phyloP scores from a whole-genome alignment of 2,113 vertebrate species.

The Corythoichthys intestinalis region DNA sequence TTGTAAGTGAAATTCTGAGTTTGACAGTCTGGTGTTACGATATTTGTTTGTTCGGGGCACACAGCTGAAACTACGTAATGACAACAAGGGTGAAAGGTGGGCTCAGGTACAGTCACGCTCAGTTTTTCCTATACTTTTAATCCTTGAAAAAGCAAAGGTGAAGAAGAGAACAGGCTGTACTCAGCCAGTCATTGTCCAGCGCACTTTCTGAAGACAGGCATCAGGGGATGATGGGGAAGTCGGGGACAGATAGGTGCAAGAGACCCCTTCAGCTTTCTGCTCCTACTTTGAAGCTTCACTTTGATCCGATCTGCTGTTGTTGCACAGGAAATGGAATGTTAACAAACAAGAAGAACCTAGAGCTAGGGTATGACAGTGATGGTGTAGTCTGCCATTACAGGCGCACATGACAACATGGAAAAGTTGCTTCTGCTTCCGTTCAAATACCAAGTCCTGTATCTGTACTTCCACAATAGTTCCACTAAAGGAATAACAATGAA shows the following conservation, averaged over 20 bases:
- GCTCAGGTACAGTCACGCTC: constrained; percentile 56
- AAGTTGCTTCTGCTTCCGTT: background rate
- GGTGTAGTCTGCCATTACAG: constrained; percentile 37
- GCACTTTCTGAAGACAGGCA: constrained; percentile 58
- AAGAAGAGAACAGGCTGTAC: constrained; percentile 30
- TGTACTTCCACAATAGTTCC: background rate
- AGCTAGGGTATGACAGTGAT: constrained; percentile 45
- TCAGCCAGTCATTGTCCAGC: constrained; percentile 31
- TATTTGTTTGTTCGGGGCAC: constrained; percentile 36
- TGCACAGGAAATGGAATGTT: constrained; percentile 62
- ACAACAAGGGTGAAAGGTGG: constrained; percentile 49
- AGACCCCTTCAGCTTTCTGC: constrained; percentile 65
- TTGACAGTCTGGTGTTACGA: background rate
- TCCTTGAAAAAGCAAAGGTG: constrained; percentile 42
- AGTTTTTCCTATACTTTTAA: constrained; percentile 33
- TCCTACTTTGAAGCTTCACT: constrained; percentile 72
- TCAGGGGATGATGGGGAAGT: constrained; percentile 45
- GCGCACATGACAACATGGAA: background rate
- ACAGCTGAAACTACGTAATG: constrained; percentile 12
- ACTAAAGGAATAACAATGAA: background rate
- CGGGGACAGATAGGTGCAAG: constrained; percentile 31
- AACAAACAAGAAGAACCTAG: constrained; percentile 40
- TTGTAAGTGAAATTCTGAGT: background rate
- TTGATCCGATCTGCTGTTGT: constrained; percentile 71
- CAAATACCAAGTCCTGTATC: background rate